phyloP scores from a whole-genome alignment of 2,888 invertebrate genomes.

The Linnaemya vulpina region DNA sequence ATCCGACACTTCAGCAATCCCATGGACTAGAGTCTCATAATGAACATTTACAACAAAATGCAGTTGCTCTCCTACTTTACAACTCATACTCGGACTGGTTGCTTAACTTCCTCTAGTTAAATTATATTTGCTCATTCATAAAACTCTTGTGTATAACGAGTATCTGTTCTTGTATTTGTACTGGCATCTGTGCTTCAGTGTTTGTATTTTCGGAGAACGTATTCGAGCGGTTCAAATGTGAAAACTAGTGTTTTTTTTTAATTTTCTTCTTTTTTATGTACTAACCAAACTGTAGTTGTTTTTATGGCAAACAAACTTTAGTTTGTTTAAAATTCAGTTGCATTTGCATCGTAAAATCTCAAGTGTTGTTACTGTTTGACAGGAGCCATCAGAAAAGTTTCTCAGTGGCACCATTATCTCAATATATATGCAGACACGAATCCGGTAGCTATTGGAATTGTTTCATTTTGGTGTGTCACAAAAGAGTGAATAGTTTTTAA shows the following conservation, averaged over 20 bases:
- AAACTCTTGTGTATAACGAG: slow-evolving; percentile 44
- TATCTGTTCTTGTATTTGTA: slow-evolving; percentile 32
- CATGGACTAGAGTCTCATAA: slow-evolving; percentile 24
- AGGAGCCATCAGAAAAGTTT: slow-evolving; percentile 9
- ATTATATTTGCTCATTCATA: slow-evolving; percentile 61
- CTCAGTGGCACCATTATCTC: not conserved
- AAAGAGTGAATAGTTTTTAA: not conserved
- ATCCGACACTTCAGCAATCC: slow-evolving; percentile 13
- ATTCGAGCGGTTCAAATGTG: slow-evolving; percentile 28
- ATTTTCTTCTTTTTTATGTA: not conserved
- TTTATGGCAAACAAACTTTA: slow-evolving; percentile 1
- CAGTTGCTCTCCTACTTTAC: slow-evolving; percentile 15
- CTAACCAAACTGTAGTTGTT: slow-evolving; percentile 13
- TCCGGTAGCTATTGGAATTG: slow-evolving; percentile 1
- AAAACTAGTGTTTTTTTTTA: not conserved
- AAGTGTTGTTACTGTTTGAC: slow-evolving; percentile 29
- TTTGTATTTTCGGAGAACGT: slow-evolving; percentile 19
- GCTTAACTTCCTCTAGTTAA: slow-evolving; percentile 54
- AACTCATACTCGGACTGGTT: slow-evolving; percentile 5
- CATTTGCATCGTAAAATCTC: slow-evolving; percentile 11
- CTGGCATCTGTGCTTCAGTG: slow-evolving; percentile 23
- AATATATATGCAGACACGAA: not conserved
- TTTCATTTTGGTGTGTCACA: not conserved
- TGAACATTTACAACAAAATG: slow-evolving; percentile 63
- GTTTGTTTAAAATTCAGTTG: slow-evolving; percentile 25